Base-by-base conservation (phyloP, 2,113 vertebrate genomes). In the Dryoscopus gambensis region DNA sequence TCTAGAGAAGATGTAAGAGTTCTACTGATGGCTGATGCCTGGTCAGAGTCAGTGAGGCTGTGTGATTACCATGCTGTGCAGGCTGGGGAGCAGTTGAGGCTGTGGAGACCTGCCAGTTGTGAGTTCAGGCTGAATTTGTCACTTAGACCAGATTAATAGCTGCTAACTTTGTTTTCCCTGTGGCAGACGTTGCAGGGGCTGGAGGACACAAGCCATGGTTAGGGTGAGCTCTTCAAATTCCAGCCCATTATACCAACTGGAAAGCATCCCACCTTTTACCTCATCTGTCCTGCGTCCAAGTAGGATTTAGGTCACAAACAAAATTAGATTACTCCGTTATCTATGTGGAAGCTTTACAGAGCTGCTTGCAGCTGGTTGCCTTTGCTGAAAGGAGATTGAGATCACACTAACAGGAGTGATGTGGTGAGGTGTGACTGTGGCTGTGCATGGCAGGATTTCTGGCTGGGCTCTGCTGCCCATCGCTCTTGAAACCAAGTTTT, bases 291-390 rank as follows among this genome's bases (percentile, higher is more conserved):
- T 35, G 46, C 23, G 44, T 91, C 79, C 47, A 70, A 68, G 49
- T 77, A 68, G 63, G 64, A 91, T 93, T 90, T 96, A 92, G 90
- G 79, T 80, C 68, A 60, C 71, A 93, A 90, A 71, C 64, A 74
- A 70, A 93, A 91, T 88, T 17, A 91, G 79, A 57, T 87, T 59
- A 63, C 39, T 67, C 20, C 0, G 0, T 91, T 95, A 69, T 42
- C 50, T 80, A 0, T 35, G 30, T 33, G 79, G 56, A 85, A 82
- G 47, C 68, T 88, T 59, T 95, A 15, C 62, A 80, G 78, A 91
- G 81, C 78, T 79, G 28, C 63, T 60, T 89, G 79, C 35, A 68
- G 71, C 65, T 73, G 31, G 44, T 68, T 83, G 35, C 62, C 35
- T 89, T 65, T 85, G 59, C 82, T 86, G 60, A 46, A 77, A 64